These are phyloP conservation scores for Boloria euphrosyne DNA, from an alignment of 2,888 invertebrate species.

Conservation along the genomic window DNA sequence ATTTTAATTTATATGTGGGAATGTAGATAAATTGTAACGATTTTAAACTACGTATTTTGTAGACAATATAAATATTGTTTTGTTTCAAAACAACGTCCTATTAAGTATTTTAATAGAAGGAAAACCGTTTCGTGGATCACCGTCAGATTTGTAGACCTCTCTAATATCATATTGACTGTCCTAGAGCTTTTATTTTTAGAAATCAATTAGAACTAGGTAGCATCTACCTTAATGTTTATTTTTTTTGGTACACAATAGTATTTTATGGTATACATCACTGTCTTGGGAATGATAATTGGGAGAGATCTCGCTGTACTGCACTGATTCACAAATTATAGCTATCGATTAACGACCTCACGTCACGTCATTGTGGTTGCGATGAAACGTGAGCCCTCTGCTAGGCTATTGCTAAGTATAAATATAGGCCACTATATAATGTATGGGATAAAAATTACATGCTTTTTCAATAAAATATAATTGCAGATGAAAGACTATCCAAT, in stretches of 20 bases:
- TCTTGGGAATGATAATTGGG: neutral
- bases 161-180: too few relatives aligned
- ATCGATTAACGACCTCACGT: slow-evolving; percentile 14
- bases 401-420: neutral
- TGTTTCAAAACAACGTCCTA: neutral
- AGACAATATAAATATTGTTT: neutral
- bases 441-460: too few relatives aligned
- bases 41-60: slow-evolving; percentile 4
- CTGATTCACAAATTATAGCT: slow-evolving; percentile 16
- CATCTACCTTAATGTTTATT: too few relatives aligned
- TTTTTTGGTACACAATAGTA: neutral
- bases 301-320: slow-evolving; percentile 1
- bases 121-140: too few relatives aligned
- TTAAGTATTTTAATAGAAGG: too few relatives aligned
- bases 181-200: too few relatives aligned
- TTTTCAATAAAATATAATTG: too few relatives aligned
- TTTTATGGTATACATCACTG: neutral
- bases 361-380: slow-evolving; percentile 2
- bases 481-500: too few relatives aligned
- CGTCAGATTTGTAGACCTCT: too few relatives aligned
- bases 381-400: neutral
- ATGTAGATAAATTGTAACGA: slow-evolving; percentile 26
- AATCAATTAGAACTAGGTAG: too few relatives aligned
- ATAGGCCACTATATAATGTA: neutral
- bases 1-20: slow-evolving; percentile 39